Conservation (phyloP, 1,140 invertebrate species). For the Latrodectus geometricus region DNA sequence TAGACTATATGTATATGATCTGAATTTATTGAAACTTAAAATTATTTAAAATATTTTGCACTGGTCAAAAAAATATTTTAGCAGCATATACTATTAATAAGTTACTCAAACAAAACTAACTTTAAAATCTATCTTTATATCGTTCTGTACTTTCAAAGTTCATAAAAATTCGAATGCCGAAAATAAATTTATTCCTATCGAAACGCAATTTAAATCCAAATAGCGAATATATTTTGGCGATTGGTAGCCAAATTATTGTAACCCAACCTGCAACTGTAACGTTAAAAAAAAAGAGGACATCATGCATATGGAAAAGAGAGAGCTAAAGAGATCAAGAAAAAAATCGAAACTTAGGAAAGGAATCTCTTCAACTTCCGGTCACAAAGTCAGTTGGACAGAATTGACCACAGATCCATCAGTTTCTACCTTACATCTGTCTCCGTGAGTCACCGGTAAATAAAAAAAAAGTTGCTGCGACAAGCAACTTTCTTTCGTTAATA, state of each 20-base stretch:
- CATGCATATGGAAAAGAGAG: conserved; percentile 52
- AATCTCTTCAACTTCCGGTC: conserved; percentile 55
- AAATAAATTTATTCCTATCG: neutral
- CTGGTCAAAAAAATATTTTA: too few relatives aligned
- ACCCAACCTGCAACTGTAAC: neutral
- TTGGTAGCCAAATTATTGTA: conserved; percentile 29
- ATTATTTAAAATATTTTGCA: too few relatives aligned
- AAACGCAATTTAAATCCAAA: neutral
- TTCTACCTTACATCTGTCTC: conserved; percentile 27
- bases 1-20: too few relatives aligned
- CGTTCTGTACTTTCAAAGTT: too few relatives aligned
- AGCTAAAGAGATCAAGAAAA: neutral
- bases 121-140: too few relatives aligned
- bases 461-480: conserved; percentile 23
- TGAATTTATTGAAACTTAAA: too few relatives aligned
- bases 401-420: conserved; percentile 55
- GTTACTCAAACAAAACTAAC: too few relatives aligned
- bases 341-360: conserved; percentile 18
- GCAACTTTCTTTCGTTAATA: conserved; percentile 24
- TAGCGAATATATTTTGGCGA: neutral
- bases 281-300: neutral
- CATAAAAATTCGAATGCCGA: too few relatives aligned
- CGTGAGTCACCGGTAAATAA: conserved; percentile 1
- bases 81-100: too few relatives aligned
- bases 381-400: conserved; percentile 50